These are phyloP conservation scores for Oncorhynchus keta DNA, from an alignment of 2,113 vertebrate species.

Conservation along the genomic window DNA sequence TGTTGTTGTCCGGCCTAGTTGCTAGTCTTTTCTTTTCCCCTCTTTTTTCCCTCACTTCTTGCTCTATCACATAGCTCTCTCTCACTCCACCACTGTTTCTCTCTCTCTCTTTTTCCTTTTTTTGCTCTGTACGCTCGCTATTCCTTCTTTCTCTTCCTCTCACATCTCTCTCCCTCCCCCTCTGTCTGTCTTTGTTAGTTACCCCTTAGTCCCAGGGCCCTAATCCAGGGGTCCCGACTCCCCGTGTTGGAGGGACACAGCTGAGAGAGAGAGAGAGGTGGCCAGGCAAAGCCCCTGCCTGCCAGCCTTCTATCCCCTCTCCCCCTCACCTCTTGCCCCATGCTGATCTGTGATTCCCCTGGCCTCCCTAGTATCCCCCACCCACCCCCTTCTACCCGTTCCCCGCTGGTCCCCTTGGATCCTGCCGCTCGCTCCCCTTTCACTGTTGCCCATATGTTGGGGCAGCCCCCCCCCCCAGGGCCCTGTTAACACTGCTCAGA, in stretches of 20 bases:
- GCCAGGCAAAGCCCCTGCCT: background rate
- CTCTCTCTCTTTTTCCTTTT: background rate
- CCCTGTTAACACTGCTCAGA: constrained; percentile 79
- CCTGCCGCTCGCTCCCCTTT: constrained; percentile 49
- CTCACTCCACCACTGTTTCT: background rate
- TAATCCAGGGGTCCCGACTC: background rate
- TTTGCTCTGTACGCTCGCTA: background rate
- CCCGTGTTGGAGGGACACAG: constrained; percentile 1
- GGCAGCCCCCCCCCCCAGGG: constrained; percentile 73
- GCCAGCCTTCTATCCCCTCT: background rate
- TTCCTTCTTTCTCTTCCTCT: background rate
- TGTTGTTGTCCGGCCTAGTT: background rate
- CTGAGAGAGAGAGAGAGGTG: constrained; percentile 9
- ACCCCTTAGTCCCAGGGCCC: background rate
- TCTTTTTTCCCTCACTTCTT: background rate
- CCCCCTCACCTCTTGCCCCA: constrained; percentile 29
- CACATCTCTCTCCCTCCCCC: background rate
- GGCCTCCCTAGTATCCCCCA: constrained; percentile 64
- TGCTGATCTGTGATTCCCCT: constrained; percentile 75
- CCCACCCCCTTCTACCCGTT: constrained; percentile 51
- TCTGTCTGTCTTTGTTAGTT: background rate
- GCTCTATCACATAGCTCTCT: background rate
- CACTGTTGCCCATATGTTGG: constrained; percentile 81
- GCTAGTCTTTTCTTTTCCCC: background rate
- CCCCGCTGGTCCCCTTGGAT: background rate